Conservation (phyloP, 2,113 vertebrate species). For the Labrus mixtus region DNA sequence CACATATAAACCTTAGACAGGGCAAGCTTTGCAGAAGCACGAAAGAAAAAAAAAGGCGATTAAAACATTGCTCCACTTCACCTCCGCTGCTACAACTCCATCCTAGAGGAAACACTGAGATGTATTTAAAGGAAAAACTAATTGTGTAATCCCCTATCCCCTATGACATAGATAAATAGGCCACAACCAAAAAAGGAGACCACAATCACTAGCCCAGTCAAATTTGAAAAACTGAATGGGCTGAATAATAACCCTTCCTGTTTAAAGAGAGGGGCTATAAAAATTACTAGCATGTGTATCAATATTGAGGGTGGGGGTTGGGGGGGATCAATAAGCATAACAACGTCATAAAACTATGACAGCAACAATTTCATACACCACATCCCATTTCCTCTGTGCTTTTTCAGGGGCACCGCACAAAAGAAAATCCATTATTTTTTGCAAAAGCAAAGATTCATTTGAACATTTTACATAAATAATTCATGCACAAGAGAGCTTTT, state of each 20-base stretch:
- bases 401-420: slow-evolving; percentile 64
- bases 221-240: slow-evolving; percentile 16
- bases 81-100: too few relatives aligned
- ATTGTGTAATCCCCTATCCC: neutral
- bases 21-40: too few relatives aligned
- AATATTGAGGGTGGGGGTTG: slow-evolving; percentile 30
- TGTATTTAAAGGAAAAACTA: neutral
- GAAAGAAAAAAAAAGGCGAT: too few relatives aligned
- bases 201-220: slow-evolving; percentile 5
- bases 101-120: too few relatives aligned
- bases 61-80: too few relatives aligned
- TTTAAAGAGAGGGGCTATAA: slow-evolving; percentile 23
- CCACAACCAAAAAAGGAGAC: neutral
- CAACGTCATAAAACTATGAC: slow-evolving; percentile 69
- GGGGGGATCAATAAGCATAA: slow-evolving; percentile 73
- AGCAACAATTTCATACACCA: slow-evolving; percentile 78
- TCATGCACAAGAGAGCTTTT: slow-evolving; percentile 72
- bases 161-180: too few relatives aligned
- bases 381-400: slow-evolving; percentile 71
- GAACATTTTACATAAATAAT: slow-evolving; percentile 81
- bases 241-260: slow-evolving; percentile 24
- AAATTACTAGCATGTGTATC: slow-evolving; percentile 38
- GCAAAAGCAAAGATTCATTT: slow-evolving; percentile 70
- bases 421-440: slow-evolving; percentile 75
- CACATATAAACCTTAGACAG: too few relatives aligned